Evolutionary conservation across 1,140 invertebrate species (phyloP), one percentile per base, ranked within the genome.

Genomic region (Drosophila tani): DNA sequence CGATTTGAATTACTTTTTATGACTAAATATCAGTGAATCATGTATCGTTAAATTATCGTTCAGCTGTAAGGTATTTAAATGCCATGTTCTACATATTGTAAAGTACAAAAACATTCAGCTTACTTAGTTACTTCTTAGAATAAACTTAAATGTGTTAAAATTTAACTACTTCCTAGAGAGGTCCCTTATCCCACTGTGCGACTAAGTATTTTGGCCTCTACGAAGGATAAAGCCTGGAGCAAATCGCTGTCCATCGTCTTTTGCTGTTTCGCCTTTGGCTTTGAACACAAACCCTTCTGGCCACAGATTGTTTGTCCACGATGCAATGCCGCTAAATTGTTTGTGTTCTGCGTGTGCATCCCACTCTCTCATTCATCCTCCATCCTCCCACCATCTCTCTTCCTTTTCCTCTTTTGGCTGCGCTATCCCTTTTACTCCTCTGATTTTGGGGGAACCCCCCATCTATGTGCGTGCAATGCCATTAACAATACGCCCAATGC

Each of bases 401-500:
- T 51, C 49, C 27, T 2, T n/a, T 3, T 11, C 17, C 58, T 24
- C 35, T 12, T n/a, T 17, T 9, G 32, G 14, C 51, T 27, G 19
- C n/a, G 19, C n/a, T 29, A 51, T 40, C 47, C 29, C 46, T 50
- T 38, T 63, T 63, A 5, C n/a, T 17, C 59, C 17, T 49, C 47
- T 67, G 38, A 70, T 67, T 70, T 55, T 5, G 29, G 47, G 40
- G 38, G 40, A 12, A 14, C 21, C 17, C n/a, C 41, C 51, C 47
- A 41, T 66, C 43, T 64, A 55, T 63, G 66, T 83, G 68, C 51
- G 59, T 80, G 71, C 84, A 84, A 75, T 85, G 78, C 84, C 85
- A 88, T 88, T 88, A 90, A 88, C 84, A 90, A 88, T 87, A 87
- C 84, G 84, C 81, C 84, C 84, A 84, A 87, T 88, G 85, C 85